phyloP scores from a whole-genome alignment of 2,113 vertebrate species.

The Pachyramphus minor region DNA sequence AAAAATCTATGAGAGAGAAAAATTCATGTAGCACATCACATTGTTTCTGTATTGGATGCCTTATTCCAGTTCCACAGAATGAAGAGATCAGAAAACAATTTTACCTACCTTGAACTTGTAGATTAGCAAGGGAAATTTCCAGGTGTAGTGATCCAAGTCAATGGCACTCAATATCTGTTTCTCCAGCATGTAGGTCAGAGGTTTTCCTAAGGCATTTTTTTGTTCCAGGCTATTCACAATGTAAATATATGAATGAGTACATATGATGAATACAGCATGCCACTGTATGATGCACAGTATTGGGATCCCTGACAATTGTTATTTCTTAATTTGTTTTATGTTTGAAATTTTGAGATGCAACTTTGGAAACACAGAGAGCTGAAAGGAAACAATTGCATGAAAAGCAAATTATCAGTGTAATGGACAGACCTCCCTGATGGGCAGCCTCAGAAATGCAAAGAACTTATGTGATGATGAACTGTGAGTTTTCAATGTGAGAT shows the following conservation, averaged over 20 bases:
- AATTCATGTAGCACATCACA: neutral
- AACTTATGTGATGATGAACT: neutral
- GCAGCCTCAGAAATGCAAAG: neutral
- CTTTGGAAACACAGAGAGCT: neutral
- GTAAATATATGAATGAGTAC: neutral
- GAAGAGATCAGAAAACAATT: neutral
- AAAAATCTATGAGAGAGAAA: neutral
- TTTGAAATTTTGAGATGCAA: neutral
- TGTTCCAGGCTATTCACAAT: neutral
- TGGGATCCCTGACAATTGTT: neutral
- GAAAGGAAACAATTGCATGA: neutral
- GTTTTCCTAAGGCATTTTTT: neutral
- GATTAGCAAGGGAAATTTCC: neutral
- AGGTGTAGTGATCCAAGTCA: neutral
- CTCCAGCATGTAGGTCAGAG: neutral
- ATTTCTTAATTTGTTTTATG: neutral
- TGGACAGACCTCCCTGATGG: neutral
- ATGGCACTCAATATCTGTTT: neutral
- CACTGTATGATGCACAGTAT: neutral
- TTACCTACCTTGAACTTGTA: neutral
- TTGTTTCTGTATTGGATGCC: neutral
- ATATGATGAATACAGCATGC: neutral
- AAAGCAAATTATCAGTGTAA: neutral
- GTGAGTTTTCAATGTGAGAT: neutral
- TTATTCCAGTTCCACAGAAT: neutral